Conservation (phyloP, 1,140 invertebrate genomes). For the Brachionus koreanus region DNA sequence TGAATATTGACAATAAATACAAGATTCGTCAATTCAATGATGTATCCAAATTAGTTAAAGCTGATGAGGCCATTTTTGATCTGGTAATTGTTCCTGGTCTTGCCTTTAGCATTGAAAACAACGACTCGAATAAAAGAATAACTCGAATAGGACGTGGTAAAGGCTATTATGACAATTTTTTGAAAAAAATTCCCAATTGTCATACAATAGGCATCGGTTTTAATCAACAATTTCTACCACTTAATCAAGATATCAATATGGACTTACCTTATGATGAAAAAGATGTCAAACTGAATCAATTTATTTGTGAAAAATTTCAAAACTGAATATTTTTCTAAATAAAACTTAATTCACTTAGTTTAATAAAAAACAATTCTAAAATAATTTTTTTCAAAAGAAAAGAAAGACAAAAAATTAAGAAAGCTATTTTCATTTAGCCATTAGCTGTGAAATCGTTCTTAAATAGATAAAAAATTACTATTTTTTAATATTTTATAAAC, state of each 20-base stretch:
- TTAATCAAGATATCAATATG: neutral
- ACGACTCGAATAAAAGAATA: neutral
- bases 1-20: slow-evolving; percentile 39
- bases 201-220: slow-evolving; percentile 26
- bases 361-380: neutral
- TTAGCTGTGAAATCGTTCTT: too few species aligned
- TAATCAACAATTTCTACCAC: slow-evolving; percentile 30
- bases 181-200: slow-evolving; percentile 32
- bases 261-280: neutral
- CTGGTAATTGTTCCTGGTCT: slow-evolving; percentile 37
- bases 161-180: slow-evolving; percentile 41
- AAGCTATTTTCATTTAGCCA: too few species aligned
- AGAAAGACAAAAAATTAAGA: too few species aligned
- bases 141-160: slow-evolving; percentile 29
- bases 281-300: slow-evolving; percentile 16
- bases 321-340: neutral
- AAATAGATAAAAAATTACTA: too few species aligned
- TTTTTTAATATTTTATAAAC: too few species aligned
- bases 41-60: neutral
- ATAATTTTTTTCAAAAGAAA: neutral
- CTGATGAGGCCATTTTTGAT: neutral
- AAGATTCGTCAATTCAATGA: slow-evolving; percentile 14
- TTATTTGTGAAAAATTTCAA: slow-evolving; percentile 29
- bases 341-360: neutral
- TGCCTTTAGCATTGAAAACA: slow-evolving; percentile 7